Percentiles rank a stretch among this genome's conserved stretches.
phyloP scores from a whole-genome alignment of 2,888 invertebrate species.

The Thelaira solivaga region DNA sequence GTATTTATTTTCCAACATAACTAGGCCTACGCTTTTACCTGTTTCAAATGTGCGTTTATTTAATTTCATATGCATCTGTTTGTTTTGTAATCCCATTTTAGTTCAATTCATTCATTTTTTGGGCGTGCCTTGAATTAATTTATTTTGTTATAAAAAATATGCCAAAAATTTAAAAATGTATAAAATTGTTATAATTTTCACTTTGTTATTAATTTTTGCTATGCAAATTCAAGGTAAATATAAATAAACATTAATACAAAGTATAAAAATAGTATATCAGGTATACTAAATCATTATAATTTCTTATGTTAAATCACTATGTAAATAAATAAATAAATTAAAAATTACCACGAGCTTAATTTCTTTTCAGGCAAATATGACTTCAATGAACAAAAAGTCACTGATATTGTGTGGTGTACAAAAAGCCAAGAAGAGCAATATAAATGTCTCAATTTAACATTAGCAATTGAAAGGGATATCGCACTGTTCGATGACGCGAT shows the following conservation, averaged over 20 bases:
- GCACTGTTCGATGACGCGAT: conserved; percentile 81
- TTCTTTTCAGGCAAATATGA: conserved; percentile 72
- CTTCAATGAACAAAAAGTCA: conserved; percentile 69
- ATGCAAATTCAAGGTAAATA: conserved; percentile 41
- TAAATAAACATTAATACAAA: too few relatives aligned
- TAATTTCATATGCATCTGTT: conserved; percentile 19
- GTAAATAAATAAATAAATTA: too few relatives aligned
- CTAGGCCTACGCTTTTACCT: too few relatives aligned
- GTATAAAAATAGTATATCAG: too few relatives aligned
- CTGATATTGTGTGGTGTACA: conserved; percentile 86
- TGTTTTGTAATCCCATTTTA: conserved; percentile 14
- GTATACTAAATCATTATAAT: too few relatives aligned
- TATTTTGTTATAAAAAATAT: conserved; percentile 34
- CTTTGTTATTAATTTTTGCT: neutral
- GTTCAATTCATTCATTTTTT: conserved; percentile 43
- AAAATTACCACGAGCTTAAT: neutral
- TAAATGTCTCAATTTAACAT: conserved; percentile 89
- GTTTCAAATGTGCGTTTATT: neutral
- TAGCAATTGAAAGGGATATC: conserved; percentile 82
- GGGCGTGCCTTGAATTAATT: conserved; percentile 51
- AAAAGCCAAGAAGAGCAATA: conserved; percentile 85
- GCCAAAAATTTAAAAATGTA: conserved; percentile 36
- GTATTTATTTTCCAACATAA: too few relatives aligned
- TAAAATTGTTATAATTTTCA: conserved; percentile 19
- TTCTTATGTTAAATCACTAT: neutral